Base-by-base conservation (phyloP, 2,888 invertebrate species). In the Lapara coniferarum region DNA sequence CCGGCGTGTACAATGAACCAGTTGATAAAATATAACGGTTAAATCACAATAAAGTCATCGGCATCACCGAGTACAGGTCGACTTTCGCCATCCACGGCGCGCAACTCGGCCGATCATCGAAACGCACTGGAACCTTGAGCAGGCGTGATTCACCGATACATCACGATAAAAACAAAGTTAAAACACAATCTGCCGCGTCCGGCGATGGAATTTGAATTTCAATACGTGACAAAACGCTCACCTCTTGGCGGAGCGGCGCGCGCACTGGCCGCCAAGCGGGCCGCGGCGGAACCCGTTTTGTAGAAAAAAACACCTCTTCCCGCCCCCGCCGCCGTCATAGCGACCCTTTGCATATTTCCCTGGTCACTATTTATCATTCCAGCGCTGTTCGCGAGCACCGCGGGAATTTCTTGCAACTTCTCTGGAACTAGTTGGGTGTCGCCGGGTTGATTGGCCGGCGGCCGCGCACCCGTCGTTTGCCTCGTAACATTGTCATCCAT, bases 181-280 rank as follows among this genome's bases (percentile, higher is more conserved):
- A 73, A 75, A 72, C 73, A 72, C 78, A 76, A 73, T 78, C 52
- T 19, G 57, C 49, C 63, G 55, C 66, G 59, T 59, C 51, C 77
- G 76, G 77, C 78, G 77, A 74, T 76, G 74, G 76, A 79, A 80
- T 81, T 84, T 73, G 76, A 79, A 80, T 82, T 84, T 80, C 74
- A 81, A 75, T 81, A 83, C 77, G 75, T 78, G 82, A 77, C 73
- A 86, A 92, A 92, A 92, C 93, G 92, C 91, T 93, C 93, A 93
- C 93, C 93, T 93, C 90, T 87, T 72, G 78, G 78, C 83, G 88
- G 76, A 87, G 89, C 89, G 89, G 84, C 87, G 90, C 87, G 91
- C 91, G 89, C 86, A 96, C 94, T 92, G 96, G 95, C 93, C 93
- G 95, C 85, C 95, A 90, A 94, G 95, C 85, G 95, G 93, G 89